Base-by-base conservation (phyloP, 64 coral and sea anemone genomes). In the Astreopora myriophthalma region DNA sequence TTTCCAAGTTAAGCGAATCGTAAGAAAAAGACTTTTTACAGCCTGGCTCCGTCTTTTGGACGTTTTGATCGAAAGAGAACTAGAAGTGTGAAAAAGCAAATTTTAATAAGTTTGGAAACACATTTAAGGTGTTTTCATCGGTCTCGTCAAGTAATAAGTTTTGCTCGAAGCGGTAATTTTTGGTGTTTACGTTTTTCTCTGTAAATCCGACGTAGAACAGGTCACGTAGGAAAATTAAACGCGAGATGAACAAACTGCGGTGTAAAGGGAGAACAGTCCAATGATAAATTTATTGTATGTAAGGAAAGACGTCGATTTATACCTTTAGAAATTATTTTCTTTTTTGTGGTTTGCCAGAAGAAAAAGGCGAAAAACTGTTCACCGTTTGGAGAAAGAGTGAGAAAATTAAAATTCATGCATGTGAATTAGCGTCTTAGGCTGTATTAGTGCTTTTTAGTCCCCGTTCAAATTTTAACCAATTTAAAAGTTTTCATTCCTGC, bases 341-440 rank as follows among this genome's bases (percentile, higher is more conserved):
- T 34, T 61, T 80, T 38, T 83, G 79, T 7, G 79, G 79, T 83
- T 83, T 65, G 34, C 17, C 8, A 0, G 20, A 36, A 64, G 26
- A 16, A 17, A 52, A 9, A 19, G 29, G 33, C 1, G 17, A 34
- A 38, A 39, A 63, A 65, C 9, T 37, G 52, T 63, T 83, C 31
- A 83, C 51, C 48, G 33, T 83, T 83, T 37, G 7, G 65, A 60
- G 55, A 83, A 34, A 23, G 79, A n/a, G n/a, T n/a, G n/a, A 61
- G 12, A 64, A 64, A 64, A 38, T 83, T 64, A 36, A 33, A 83
- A 64, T 83, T 61, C 31, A 81, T 71, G 22, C 31, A 83, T 83
- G 16, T 65, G 57, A 83, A 24, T 35, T 64, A 83, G 37, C 65
- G 17, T 36, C 22, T 22, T 36, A 20, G 33, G 31, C 11, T 25